Conservation (phyloP, 2,888 invertebrate species). For the Drosophila hamatofila region DNA sequence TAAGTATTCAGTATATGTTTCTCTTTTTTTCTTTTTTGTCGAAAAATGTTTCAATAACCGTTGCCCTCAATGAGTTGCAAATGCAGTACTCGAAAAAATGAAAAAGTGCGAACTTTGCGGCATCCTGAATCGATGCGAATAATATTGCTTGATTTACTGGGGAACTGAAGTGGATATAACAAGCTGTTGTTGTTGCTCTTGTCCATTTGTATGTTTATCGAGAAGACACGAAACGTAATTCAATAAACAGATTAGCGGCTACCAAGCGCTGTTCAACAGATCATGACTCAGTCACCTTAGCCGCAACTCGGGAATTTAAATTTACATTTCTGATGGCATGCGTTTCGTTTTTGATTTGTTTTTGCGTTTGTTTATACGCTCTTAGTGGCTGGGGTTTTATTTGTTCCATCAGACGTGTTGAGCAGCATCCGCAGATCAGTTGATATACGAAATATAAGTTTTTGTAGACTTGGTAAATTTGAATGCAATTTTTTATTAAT, state of each 20-base stretch:
- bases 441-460: not conserved
- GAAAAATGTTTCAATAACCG: not conserved
- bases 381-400: not conserved
- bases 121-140: not conserved
- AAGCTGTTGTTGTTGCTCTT: not conserved
- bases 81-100: not conserved
- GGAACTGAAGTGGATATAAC: constrained; percentile 6
- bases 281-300: constrained; percentile 47
- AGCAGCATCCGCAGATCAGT: not conserved
- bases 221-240: constrained; percentile 28
- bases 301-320: constrained; percentile 14
- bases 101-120: not conserved
- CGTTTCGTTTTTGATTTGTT: constrained; percentile 28
- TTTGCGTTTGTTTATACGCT: constrained; percentile 21
- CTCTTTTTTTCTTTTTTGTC: not conserved
- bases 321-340: constrained; percentile 27
- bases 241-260: constrained; percentile 31
- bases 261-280: not conserved
- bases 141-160: constrained; percentile 20
- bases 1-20: constrained; percentile 2
- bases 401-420: not conserved
- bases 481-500: not conserved
- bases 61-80: not conserved
- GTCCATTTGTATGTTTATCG: constrained; percentile 27
- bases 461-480: not conserved